A percentile compares a stretch with the other conserved stretches of the same genome.
phyloP scores from a whole-genome alignment of 2,888 invertebrate species.

The Frankliniella intonsa region DNA sequence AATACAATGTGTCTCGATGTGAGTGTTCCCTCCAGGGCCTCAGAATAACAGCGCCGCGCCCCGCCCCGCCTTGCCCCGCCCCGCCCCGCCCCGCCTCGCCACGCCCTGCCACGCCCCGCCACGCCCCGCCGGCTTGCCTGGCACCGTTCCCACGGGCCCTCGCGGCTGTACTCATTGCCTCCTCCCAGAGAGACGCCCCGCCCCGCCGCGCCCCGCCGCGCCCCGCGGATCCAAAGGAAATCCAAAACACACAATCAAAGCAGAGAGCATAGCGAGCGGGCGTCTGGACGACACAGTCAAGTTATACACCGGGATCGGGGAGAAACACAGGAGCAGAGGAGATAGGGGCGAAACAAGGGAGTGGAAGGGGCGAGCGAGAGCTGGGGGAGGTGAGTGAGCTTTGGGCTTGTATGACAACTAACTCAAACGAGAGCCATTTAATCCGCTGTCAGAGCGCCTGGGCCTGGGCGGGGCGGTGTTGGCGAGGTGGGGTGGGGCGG shows the following conservation, averaged over 20 bases:
- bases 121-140: constrained; percentile 13
- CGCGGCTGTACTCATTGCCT: too few species aligned
- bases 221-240: too few species aligned
- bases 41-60: constrained; percentile 31
- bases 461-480: too few species aligned
- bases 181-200: too few species aligned
- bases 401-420: constrained; percentile 31
- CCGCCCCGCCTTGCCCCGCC: constrained; percentile 32
- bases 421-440: constrained; percentile 33
- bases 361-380: constrained; percentile 33
- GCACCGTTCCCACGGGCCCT: too few species aligned
- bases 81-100: constrained; percentile 28
- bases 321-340: constrained; percentile 28
- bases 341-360: not conserved
- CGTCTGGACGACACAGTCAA: too few species aligned
- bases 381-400: constrained; percentile 33
- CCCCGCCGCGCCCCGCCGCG: too few species aligned
- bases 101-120: constrained; percentile 29
- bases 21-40: too few species aligned
- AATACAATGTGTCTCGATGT: not conserved
- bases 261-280: too few species aligned
- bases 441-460: not conserved
- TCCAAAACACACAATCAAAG: too few species aligned
- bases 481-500: constrained; percentile 35
- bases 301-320: not conserved